A percentile compares a stretch with the other conserved stretches of the same genome.
Evolutionary conservation across 1,140 invertebrate species (phyloP).

Genomic region (Lepidurus arcticus): DNA sequence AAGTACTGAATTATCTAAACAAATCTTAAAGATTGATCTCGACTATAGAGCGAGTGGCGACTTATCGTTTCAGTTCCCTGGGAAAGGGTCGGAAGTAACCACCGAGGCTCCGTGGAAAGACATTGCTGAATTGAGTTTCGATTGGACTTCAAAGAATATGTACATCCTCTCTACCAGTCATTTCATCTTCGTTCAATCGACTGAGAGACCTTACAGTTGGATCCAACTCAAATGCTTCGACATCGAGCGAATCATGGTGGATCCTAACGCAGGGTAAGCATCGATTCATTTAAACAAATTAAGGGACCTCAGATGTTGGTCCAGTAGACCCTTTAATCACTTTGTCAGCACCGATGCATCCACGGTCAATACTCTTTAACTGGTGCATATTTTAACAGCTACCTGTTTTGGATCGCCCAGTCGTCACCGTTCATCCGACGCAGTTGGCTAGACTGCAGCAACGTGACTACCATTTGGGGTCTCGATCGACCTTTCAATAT

Average conservation of each 20-base stretch:
- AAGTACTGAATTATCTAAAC: neutral
- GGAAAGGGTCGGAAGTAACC: neutral
- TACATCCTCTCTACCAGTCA: neutral
- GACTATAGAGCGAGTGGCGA: no score
- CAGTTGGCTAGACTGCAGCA: neutral
- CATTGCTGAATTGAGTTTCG: neutral
- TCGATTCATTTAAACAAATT: neutral
- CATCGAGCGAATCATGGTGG: neutral
- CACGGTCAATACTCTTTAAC: no score
- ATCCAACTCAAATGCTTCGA: neutral
- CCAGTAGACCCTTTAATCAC: no score
- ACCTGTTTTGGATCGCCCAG: neutral
- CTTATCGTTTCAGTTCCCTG: no score
- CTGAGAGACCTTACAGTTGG: neutral
- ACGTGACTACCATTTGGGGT: neutral
- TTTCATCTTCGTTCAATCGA: neutral
- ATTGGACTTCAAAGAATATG: neutral
- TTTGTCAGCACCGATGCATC: no score
- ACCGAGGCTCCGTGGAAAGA: neutral
- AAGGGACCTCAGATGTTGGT: no score
- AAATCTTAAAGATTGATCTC: neutral
- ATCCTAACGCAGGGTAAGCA: neutral
- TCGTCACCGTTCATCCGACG: neutral
- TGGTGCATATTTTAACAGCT: neutral
- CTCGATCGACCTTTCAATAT: neutral